Conservation (phyloP, 2,797 vertebrate genomes). For the Pipistrellus kuhlii region DNA sequence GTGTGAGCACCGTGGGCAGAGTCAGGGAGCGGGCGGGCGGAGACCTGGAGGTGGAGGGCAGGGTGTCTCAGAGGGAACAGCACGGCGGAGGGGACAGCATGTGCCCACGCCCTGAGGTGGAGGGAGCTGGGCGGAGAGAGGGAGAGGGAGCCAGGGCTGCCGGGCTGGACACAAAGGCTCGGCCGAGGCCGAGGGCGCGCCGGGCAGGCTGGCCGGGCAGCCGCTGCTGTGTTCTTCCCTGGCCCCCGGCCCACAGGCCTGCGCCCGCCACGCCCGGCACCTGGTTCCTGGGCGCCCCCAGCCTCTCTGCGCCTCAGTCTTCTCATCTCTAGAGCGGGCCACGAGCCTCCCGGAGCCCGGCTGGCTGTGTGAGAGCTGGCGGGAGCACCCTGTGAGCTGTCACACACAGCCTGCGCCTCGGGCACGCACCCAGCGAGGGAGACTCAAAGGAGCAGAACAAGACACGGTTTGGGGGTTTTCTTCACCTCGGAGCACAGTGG, state of each 20-base stretch:
- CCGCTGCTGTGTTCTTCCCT: accelerated
- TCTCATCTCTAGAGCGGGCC: neutral
- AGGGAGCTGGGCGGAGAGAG: neutral
- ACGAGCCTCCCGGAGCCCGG: neutral
- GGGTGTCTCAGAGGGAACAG: neutral
- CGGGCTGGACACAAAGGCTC: neutral
- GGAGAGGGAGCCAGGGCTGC: neutral
- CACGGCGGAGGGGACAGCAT: neutral
- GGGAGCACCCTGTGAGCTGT: neutral
- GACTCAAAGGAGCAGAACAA: neutral
- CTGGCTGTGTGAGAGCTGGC: neutral
- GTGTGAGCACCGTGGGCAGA: neutral
- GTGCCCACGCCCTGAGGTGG: neutral
- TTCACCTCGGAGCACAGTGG: neutral
- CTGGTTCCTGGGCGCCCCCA: neutral
- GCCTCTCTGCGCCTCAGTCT: neutral
- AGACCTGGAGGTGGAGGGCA: neutral
- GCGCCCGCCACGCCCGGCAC: neutral
- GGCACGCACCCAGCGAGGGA: neutral
- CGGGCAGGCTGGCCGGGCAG: neutral
- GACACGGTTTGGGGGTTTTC: neutral
- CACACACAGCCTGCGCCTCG: neutral
- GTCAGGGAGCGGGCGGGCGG: neutral
- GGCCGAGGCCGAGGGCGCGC: too few relatives aligned
- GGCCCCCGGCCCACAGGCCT: neutral